Conservation (phyloP, 1,140 invertebrate genomes). For the Microplitis demolitor region DNA sequence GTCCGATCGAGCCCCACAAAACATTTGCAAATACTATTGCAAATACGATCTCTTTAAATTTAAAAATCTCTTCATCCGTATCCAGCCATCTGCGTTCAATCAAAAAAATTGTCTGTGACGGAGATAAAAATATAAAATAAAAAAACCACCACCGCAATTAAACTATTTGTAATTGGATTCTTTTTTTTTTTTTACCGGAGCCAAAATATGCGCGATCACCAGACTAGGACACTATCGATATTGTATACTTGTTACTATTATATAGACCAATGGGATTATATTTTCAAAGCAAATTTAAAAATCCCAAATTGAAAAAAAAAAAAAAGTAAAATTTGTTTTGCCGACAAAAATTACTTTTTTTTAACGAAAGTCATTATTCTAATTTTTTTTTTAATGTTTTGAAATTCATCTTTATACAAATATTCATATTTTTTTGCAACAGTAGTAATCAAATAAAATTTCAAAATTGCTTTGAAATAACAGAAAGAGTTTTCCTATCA, state of each 20-base stretch:
- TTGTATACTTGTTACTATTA: neutral
- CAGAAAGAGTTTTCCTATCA: too few species aligned
- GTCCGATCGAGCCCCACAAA: slow-evolving; percentile 16
- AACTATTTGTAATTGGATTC: slow-evolving; percentile 27
- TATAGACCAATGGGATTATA: neutral
- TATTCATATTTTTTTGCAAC: too few species aligned
- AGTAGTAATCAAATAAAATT: too few species aligned
- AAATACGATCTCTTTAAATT: slow-evolving; percentile 20
- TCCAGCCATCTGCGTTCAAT: slow-evolving; percentile 12
- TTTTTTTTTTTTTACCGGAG: neutral
- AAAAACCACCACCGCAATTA: slow-evolving; percentile 4
- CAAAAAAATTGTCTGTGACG: slow-evolving; percentile 1
- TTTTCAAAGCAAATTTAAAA: slow-evolving; percentile 32
- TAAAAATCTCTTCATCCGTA: slow-evolving; percentile 16
- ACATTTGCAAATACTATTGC: slow-evolving; percentile 18
- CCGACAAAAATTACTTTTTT: too few species aligned
- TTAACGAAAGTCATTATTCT: too few species aligned
- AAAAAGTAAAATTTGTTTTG: too few species aligned
- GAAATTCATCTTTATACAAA: too few species aligned
- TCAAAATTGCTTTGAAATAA: too few species aligned
- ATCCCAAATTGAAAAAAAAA: too few species aligned
- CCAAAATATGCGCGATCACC: neutral
- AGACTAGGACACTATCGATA: neutral
- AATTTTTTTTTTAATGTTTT: too few species aligned
- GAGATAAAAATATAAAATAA: neutral